These are phyloP conservation scores for Microtus oregoni DNA, from an alignment of 2,113 vertebrate genomes.

Conservation along the genomic window DNA sequence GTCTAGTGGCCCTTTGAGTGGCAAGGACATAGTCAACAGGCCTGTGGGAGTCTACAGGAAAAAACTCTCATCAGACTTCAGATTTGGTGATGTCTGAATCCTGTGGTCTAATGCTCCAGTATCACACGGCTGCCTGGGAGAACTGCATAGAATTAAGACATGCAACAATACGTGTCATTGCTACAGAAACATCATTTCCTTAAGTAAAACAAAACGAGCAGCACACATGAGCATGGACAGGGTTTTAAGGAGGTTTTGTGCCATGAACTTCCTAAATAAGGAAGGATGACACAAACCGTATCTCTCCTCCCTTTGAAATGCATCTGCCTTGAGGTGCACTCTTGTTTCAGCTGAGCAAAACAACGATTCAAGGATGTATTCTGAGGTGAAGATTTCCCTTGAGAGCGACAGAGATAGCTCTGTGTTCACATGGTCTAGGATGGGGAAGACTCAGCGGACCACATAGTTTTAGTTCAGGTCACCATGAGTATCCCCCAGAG, in stretches of 20 bases:
- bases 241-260: neutral
- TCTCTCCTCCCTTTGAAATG: constrained; percentile 9
- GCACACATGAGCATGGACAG: neutral
- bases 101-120: neutral
- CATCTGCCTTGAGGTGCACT: constrained; percentile 53
- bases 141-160: neutral
- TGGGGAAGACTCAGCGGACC: neutral
- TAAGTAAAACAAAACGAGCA: neutral
- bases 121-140: neutral
- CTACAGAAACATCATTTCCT: too few relatives aligned
- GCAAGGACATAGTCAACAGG: neutral
- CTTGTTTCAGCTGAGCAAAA: constrained; percentile 58
- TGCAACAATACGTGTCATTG: neutral
- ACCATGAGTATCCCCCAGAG: constrained; percentile 24
- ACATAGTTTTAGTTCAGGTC: neutral
- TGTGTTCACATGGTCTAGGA: neutral
- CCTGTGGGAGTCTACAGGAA: neutral
- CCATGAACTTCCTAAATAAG: neutral
- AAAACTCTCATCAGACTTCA: neutral
- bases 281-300: neutral
- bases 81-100: neutral
- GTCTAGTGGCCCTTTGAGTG: neutral
- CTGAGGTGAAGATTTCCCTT: neutral
- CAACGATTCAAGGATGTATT: neutral
- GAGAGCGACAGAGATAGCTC: neutral